phyloP scores from a whole-genome alignment of 2,113 vertebrate species.

The Neotragus pygmaeus region DNA sequence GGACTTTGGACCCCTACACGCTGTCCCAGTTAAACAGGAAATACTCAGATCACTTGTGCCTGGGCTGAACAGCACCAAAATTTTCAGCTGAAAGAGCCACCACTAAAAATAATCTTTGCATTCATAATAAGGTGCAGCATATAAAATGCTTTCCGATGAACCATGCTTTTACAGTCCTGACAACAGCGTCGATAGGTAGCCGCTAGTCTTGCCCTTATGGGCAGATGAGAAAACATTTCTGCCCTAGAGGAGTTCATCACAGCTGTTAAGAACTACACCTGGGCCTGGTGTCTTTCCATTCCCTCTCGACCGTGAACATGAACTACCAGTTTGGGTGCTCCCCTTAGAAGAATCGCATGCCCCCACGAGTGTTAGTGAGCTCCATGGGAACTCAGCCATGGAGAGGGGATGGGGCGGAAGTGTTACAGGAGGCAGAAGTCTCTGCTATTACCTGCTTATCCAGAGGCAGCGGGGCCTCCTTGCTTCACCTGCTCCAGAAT shows the following conservation, averaged over 20 bases:
- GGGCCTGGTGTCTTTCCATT: not conserved
- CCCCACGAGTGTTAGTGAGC: not conserved
- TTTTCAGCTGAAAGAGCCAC: not conserved
- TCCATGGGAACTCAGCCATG: not conserved
- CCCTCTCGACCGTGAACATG: not conserved
- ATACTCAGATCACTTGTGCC: not conserved
- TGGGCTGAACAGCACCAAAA: not conserved
- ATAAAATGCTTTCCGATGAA: not conserved
- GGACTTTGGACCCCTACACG: too few species aligned
- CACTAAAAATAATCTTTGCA: not conserved
- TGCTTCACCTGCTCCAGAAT: not conserved
- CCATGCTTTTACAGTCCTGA: not conserved
- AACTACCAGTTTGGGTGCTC: not conserved
- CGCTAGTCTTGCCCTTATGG: accelerated
- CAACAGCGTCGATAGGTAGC: not conserved
- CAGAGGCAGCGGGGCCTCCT: not conserved
- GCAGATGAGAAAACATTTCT: not conserved
- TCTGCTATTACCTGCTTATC: not conserved
- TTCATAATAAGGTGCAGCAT: not conserved
- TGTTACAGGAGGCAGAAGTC: not conserved
- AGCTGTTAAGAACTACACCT: not conserved
- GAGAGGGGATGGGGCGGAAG: accelerated
- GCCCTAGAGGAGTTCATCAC: not conserved
- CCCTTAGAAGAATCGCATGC: not conserved
- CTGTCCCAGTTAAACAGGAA: not conserved